phyloP scores from a whole-genome alignment of 2,888 invertebrate species.

The Ormyrus rosae region DNA sequence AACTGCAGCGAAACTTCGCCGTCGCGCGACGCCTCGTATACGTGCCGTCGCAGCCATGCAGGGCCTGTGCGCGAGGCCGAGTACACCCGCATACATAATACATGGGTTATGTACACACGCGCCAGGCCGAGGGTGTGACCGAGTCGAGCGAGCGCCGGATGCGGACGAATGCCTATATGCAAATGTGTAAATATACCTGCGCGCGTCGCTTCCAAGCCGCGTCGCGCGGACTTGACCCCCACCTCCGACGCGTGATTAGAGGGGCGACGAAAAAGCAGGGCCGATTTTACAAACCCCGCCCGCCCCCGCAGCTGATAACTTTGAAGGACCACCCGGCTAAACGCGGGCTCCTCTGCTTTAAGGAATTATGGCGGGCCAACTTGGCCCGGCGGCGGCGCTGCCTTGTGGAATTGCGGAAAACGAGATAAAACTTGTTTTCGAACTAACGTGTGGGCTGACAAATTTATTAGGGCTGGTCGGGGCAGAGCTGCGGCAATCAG shows the following conservation, averaged over 20 bases:
- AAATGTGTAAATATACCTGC: slow-evolving; percentile 60
- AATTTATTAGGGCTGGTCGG: no score
- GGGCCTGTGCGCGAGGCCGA: slow-evolving; percentile 38
- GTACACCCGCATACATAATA: slow-evolving; percentile 50
- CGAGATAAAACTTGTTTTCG: no score
- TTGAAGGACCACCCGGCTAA: background rate
- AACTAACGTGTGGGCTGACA: no score
- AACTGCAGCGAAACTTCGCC: slow-evolving; percentile 1
- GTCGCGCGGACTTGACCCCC: background rate
- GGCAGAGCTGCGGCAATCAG: no score
- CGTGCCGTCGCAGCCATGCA: slow-evolving; percentile 38
- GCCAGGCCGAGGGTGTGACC: slow-evolving; percentile 4
- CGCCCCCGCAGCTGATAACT: background rate
- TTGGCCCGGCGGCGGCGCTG: no score
- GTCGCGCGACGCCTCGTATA: background rate
- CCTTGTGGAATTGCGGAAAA: no score
- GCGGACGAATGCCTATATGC: slow-evolving; percentile 54
- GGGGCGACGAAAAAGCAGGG: background rate
- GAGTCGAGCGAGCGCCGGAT: slow-evolving; percentile 20
- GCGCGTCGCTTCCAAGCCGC: slow-evolving; percentile 47
- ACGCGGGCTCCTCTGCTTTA: no score
- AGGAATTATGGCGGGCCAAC: no score
- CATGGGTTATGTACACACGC: slow-evolving; percentile 58
- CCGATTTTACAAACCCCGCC: background rate
- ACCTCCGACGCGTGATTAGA: background rate